Evolutionary conservation across 2,888 invertebrate species (phyloP).

Genomic region (Synanthedon formicaeformis): DNA sequence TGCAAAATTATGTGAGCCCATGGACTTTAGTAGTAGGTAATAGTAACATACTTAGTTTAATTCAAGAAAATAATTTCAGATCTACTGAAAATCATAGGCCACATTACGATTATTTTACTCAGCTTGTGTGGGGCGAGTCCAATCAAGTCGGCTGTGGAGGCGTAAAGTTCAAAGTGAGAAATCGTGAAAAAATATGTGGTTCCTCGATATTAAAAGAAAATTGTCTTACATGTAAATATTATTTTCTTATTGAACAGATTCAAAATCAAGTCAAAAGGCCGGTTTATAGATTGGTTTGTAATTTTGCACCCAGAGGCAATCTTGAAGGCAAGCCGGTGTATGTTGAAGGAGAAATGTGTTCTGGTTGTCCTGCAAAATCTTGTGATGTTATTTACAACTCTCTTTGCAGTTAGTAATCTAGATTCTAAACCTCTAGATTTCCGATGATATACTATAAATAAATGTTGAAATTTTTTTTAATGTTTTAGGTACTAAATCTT

Average conservation of each 20-base stretch:
- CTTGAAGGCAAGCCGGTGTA: conserved; percentile 32
- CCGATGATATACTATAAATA: too few relatives aligned
- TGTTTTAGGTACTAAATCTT: too few relatives aligned
- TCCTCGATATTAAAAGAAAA: background rate
- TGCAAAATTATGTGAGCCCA: too few relatives aligned
- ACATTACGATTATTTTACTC: conserved; percentile 54
- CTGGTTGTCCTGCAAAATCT: conserved; percentile 27
- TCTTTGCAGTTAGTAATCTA: conserved; percentile 37
- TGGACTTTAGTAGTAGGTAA: too few relatives aligned
- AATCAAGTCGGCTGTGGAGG: conserved; percentile 50
- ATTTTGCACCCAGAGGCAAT: conserved; percentile 52
- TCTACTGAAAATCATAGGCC: conserved; percentile 20
- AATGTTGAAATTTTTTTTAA: too few relatives aligned
- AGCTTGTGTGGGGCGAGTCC: conserved; percentile 49
- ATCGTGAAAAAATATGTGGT: background rate
- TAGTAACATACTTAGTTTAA: too few relatives aligned
- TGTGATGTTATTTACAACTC: conserved; percentile 32
- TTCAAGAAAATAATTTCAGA: conserved; percentile 18
- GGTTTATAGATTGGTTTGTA: conserved; percentile 51
- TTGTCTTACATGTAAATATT: background rate
- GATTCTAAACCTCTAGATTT: background rate
- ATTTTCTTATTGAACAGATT: background rate
- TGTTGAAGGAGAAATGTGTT: conserved; percentile 34
- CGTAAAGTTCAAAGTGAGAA: conserved; percentile 45
- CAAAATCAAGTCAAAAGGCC: conserved; percentile 18